Conservation (phyloP, 2,113 vertebrate genomes). For the Rhadina sibilatrix region DNA sequence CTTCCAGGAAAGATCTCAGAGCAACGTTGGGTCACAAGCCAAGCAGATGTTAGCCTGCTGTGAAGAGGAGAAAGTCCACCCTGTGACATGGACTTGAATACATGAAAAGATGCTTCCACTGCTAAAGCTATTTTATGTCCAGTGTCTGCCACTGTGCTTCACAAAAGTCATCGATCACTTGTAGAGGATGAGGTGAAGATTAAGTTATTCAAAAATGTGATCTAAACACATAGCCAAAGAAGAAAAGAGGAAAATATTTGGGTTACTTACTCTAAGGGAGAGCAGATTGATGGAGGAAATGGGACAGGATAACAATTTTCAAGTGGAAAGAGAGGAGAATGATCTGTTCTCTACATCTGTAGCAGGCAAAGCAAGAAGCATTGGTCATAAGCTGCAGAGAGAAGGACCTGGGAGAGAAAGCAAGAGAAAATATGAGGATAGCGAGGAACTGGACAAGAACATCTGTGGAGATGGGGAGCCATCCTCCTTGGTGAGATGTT, state of each 20-base stretch:
- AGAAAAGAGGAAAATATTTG: background rate
- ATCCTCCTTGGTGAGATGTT: background rate
- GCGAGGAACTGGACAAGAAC: background rate
- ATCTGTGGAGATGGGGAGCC: background rate
- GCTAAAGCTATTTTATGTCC: background rate
- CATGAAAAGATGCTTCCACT: background rate
- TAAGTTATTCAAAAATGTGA: background rate
- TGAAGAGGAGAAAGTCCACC: background rate
- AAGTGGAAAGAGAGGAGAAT: background rate
- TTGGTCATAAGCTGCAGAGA: background rate
- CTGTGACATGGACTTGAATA: background rate
- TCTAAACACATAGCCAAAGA: background rate
- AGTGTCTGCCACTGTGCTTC: background rate
- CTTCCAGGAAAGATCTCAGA: background rate
- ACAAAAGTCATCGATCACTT: background rate
- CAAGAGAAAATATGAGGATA: background rate
- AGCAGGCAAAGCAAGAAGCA: background rate
- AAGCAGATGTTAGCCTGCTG: background rate
- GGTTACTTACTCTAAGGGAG: background rate
- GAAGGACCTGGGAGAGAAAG: background rate
- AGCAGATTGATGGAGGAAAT: background rate
- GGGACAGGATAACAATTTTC: background rate
- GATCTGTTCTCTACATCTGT: background rate
- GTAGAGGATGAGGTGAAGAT: background rate
- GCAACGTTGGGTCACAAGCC: background rate